Evolutionary conservation across 1,140 invertebrate species (phyloP), one percentile per base, ranked within the genome.

Genomic region (Hesperophylax magnus): DNA sequence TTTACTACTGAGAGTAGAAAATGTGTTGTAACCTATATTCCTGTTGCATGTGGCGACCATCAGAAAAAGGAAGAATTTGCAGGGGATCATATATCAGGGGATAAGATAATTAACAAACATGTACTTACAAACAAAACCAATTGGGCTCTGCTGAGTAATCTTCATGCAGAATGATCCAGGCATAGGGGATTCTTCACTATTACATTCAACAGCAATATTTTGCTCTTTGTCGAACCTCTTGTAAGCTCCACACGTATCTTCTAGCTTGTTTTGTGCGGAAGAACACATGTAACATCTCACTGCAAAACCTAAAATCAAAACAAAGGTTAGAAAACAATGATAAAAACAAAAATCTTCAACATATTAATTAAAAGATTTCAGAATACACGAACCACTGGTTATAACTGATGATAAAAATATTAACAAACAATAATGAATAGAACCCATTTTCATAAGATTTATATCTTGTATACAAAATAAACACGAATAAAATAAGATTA

Each of bases 141-240:
- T 92, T 0, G 96, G 96, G 63, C 96, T 93, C 88, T 98, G 97
- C 85, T 97, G 95, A 0, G 95, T 94, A 17, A 96, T 90, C 90
- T 98, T 98, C 87, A 97, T 96, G 88, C 97, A 98, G 88, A 98
- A 98, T 7, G 96, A 96, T n/a, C 97, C 97, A 71, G 96, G 96
- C 88, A 96, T 96, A 65, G 95, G 92, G 76, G 96, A 96, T 86
- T 97, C 96, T 85, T 97, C 96, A 86, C 93, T 96, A 84, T 94
- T 96, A 86, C 97, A 98, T 82, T 98, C 97, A 9, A 97, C 93
- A 1, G 96, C 92, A 83, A 97, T 94, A 86, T 97, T 94, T 78
- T 93, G 91, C 11, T 93, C 91, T 85, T 92, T 94, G 85, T 97
- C 94, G 85, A 98, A 98, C 81, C 90, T 92, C 63, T 92, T 92